These are phyloP conservation scores for Doryteuthis pealeii DNA, from an alignment of 1,140 invertebrate species.

Conservation along the genomic window DNA sequence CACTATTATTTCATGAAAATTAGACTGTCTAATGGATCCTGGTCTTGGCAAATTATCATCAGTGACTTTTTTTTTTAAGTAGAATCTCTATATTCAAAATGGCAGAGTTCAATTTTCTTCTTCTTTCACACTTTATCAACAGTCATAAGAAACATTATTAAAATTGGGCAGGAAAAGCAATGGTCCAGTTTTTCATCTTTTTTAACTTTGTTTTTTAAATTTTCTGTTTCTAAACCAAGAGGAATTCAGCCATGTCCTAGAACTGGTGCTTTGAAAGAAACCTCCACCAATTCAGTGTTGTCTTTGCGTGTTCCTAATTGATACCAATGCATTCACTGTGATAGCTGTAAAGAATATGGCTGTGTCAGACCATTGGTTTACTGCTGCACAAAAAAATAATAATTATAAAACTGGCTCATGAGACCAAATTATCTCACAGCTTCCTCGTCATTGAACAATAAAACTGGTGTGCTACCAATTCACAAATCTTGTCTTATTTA, in stretches of 20 bases:
- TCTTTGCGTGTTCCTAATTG: conserved; percentile 1
- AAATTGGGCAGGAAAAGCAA: not conserved
- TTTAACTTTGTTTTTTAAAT: no score
- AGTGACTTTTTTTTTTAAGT: not conserved
- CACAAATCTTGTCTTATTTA: no score
- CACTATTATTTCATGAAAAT: no score
- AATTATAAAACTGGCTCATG: not conserved
- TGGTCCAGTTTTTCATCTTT: not conserved
- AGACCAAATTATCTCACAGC: conserved; percentile 8
- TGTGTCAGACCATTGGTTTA: conserved; percentile 2
- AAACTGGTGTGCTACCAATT: not conserved
- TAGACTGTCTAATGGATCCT: no score
- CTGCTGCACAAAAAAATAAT: conserved; percentile 2
- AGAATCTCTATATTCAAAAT: not conserved
- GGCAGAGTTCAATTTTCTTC: not conserved
- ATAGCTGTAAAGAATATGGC: conserved; percentile 1
- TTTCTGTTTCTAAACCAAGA: not conserved
- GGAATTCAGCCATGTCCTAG: not conserved
- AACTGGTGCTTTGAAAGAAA: conserved; percentile 10
- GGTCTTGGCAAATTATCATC: not conserved
- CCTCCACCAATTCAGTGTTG: conserved; percentile 1
- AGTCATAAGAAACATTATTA: not conserved
- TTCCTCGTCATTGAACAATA: conserved; percentile 1
- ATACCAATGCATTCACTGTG: conserved; percentile 9
- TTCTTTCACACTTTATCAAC: not conserved